A percentile compares a stretch with the other conserved stretches of the same genome.
Conservation (phyloP, 1,140 invertebrate genomes). For the Pseudomyrmex cubaensis region DNA sequence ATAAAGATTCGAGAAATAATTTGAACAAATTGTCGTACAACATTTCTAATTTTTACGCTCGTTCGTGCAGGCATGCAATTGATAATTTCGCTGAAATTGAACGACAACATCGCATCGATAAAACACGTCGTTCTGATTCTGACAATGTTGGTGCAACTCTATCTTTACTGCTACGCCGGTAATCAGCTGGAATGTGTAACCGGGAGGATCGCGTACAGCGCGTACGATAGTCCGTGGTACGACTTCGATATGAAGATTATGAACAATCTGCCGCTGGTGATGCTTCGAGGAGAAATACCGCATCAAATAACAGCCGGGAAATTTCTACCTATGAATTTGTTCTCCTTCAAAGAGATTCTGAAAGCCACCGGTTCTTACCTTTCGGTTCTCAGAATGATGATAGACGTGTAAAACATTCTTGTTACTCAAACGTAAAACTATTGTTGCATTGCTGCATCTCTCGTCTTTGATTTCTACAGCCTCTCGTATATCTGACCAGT, state of each 20-base stretch:
- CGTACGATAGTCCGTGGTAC: slow-evolving; percentile 61
- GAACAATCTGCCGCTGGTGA: slow-evolving; percentile 51
- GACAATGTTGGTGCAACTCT: slow-evolving; percentile 62
- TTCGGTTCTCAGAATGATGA: slow-evolving; percentile 59
- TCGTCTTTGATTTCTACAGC: too few species aligned
- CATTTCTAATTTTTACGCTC: too few species aligned
- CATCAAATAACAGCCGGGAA: slow-evolving; percentile 64
- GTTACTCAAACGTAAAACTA: not conserved
- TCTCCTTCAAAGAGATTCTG: slow-evolving; percentile 64
- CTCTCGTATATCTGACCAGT: too few species aligned
- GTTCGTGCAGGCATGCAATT: slow-evolving; percentile 56
- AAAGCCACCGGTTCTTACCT: slow-evolving; percentile 62
- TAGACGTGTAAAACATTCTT: slow-evolving; percentile 37
- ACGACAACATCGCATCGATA: slow-evolving; percentile 32
- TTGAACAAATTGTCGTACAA: too few species aligned
- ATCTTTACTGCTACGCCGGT: slow-evolving; percentile 66
- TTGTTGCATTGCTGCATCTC: too few species aligned
- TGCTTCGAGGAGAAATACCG: slow-evolving; percentile 41
- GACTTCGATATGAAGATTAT: slow-evolving; percentile 20
- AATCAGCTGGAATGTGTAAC: slow-evolving; percentile 47
- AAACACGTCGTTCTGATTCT: slow-evolving; percentile 57
- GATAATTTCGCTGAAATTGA: slow-evolving; percentile 37
- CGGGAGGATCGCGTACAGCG: slow-evolving; percentile 15
- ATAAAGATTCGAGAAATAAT: too few species aligned
- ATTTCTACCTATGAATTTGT: slow-evolving; percentile 65